Evolutionary conservation across 2,113 vertebrate species (phyloP).

Genomic region (Cebidichthys violaceus): DNA sequence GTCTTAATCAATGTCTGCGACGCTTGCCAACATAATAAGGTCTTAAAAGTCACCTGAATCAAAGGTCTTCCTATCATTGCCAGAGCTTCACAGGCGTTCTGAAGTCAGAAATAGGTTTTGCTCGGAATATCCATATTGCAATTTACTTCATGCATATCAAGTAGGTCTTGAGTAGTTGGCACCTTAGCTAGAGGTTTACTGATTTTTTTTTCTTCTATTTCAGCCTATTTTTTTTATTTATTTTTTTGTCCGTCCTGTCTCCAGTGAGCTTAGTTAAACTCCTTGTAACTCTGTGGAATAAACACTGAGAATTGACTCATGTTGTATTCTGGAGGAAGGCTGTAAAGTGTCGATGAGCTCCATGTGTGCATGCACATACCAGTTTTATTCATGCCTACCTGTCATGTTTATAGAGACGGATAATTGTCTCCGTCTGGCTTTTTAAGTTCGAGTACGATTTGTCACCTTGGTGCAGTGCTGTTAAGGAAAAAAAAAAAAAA

Average conservation of each 20-base stretch:
- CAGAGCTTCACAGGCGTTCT: conserved; percentile 30
- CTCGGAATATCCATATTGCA: conserved; percentile 51
- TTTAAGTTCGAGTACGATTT: conserved; percentile 55
- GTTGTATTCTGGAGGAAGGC: conserved; percentile 9
- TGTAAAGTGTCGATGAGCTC: neutral
- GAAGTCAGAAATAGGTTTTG: conserved; percentile 47
- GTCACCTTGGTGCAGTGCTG: conserved; percentile 23
- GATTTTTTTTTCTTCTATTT: conserved; percentile 12
- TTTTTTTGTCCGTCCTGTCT: conserved; percentile 23
- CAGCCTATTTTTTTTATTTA: conserved; percentile 2
- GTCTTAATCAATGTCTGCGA: conserved; percentile 48
- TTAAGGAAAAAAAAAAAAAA: too few species aligned
- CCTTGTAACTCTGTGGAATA: conserved; percentile 57
- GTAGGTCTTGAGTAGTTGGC: conserved; percentile 52
- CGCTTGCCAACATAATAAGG: conserved; percentile 38
- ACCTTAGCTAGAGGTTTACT: conserved; percentile 46
- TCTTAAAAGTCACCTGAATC: conserved; percentile 63
- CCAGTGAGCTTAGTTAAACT: conserved; percentile 51
- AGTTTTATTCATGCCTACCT: conserved; percentile 26
- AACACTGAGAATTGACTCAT: neutral
- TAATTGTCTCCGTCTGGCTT: conserved; percentile 61
- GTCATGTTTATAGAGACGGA: conserved; percentile 30
- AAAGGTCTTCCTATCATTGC: conserved; percentile 52
- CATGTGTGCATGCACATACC: neutral
- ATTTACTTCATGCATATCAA: conserved; percentile 63